Conservation (phyloP, 2,888 invertebrate species). For the Aphrophora alni region DNA sequence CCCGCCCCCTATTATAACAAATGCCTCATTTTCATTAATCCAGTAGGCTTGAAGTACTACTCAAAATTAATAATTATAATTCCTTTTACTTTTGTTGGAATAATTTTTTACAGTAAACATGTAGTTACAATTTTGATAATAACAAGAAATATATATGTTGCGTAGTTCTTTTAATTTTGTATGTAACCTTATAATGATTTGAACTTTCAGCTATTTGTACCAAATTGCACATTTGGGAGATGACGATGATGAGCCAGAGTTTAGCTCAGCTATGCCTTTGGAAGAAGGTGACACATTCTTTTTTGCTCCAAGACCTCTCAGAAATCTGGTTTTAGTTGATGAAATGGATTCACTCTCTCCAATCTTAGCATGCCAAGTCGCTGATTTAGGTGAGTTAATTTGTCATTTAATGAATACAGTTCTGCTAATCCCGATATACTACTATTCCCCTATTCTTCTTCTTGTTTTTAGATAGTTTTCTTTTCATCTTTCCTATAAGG, state of each 20-base stretch:
- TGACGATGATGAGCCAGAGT: conserved; percentile 98
- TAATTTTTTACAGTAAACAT: no score
- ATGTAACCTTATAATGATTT: no score
- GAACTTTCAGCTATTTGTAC: conserved; percentile 80
- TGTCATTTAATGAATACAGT: conserved; percentile 10
- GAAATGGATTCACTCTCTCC: conserved; percentile 96
- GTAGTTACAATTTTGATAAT: no score
- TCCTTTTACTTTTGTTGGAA: no score
- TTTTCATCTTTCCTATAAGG: background rate
- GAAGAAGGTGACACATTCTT: conserved; percentile 99
- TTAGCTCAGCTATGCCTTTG: conserved; percentile 96
- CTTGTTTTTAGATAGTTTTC: background rate
- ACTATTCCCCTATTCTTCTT: background rate
- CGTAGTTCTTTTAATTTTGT: no score
- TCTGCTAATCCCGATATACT: background rate
- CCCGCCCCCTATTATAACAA: no score
- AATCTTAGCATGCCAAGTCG: conserved; percentile 82
- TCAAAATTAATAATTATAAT: no score
- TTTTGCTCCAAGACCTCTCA: conserved; percentile 91
- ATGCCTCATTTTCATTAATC: no score
- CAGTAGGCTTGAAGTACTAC: no score
- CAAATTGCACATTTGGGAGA: conserved; percentile 99
- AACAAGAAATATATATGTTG: no score
- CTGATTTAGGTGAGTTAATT: conserved; percentile 70
- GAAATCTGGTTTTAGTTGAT: conserved; percentile 96